phyloP scores from a whole-genome alignment of 2,113 vertebrate species.

The Zosterops hypoxanthus region DNA sequence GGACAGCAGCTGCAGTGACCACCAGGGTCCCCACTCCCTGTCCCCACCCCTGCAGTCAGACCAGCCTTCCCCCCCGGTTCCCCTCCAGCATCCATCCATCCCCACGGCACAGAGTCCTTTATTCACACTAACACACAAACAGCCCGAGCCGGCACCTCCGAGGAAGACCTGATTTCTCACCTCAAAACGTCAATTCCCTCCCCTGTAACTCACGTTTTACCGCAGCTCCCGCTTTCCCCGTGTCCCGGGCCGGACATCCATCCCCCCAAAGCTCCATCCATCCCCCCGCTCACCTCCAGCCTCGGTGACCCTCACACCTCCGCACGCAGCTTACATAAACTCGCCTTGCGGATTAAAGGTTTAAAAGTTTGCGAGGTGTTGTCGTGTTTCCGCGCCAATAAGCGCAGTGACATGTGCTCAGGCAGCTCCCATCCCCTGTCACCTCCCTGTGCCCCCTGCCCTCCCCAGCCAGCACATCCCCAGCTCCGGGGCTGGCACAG shows the following conservation, averaged over 20 bases:
- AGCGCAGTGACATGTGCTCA: neutral
- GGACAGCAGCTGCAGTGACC: rapidly evolving
- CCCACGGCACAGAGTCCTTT: rapidly evolving
- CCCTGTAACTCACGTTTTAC: too few species aligned
- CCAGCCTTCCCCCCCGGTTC: neutral
- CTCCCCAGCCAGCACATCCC: neutral
- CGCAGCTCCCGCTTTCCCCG: neutral
- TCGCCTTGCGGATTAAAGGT: neutral
- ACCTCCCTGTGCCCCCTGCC: neutral
- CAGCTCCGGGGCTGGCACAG: neutral
- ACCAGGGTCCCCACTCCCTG: rapidly evolving
- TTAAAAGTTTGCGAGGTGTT: neutral
- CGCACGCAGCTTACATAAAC: neutral
- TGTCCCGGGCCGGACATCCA: neutral
- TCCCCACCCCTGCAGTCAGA: neutral
- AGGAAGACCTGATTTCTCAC: neutral
- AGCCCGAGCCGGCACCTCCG: neutral
- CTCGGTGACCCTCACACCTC: neutral
- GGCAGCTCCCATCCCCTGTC: neutral
- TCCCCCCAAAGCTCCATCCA: too few species aligned
- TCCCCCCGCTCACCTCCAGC: neutral
- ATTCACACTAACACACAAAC: neutral
- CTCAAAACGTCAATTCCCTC: neutral
- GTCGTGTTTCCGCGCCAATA: neutral
- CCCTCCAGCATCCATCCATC: neutral